Evolutionary conservation across 2,888 invertebrate genomes (phyloP).

Genomic region (Plebejus anna): DNA sequence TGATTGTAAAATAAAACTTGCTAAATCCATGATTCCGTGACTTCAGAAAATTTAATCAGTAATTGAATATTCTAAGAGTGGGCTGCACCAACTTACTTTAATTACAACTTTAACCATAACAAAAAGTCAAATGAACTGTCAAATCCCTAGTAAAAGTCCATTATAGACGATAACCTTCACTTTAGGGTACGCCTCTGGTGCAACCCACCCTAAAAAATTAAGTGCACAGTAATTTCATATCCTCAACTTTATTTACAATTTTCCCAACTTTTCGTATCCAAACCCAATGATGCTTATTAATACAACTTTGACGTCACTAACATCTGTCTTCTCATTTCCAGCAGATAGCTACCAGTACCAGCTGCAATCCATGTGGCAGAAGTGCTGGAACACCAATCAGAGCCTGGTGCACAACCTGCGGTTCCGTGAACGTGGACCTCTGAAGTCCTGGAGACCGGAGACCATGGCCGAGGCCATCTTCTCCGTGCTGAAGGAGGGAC

Average conservation of each 20-base stretch:
- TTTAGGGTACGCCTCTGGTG: too few species aligned
- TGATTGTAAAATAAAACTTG: background rate
- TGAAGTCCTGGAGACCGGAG: slow-evolving; percentile 96
- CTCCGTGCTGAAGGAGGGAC: slow-evolving; percentile 93
- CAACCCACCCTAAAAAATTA: too few species aligned
- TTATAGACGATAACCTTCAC: too few species aligned
- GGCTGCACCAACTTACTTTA: too few species aligned
- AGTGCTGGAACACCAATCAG: slow-evolving; percentile 96
- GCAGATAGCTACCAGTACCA: slow-evolving; percentile 97
- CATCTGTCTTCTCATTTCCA: slow-evolving; percentile 68
- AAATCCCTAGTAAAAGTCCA: too few species aligned
- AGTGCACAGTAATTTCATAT: background rate
- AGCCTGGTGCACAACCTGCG: slow-evolving; percentile 93
- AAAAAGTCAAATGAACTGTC: too few species aligned
- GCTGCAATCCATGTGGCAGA: slow-evolving; percentile 97
- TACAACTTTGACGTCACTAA: slow-evolving; percentile 39
- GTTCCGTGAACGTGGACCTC: slow-evolving; percentile 94
- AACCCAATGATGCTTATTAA: background rate
- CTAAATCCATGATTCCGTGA: background rate
- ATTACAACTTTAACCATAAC: too few species aligned
- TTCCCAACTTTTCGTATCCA: background rate
- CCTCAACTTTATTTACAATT: background rate
- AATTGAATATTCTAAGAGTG: too few species aligned
- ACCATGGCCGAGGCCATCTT: slow-evolving; percentile 97
- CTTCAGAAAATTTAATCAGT: background rate